Conservation (phyloP, 2,888 invertebrate genomes). For the Embidobia sp. region DNA sequence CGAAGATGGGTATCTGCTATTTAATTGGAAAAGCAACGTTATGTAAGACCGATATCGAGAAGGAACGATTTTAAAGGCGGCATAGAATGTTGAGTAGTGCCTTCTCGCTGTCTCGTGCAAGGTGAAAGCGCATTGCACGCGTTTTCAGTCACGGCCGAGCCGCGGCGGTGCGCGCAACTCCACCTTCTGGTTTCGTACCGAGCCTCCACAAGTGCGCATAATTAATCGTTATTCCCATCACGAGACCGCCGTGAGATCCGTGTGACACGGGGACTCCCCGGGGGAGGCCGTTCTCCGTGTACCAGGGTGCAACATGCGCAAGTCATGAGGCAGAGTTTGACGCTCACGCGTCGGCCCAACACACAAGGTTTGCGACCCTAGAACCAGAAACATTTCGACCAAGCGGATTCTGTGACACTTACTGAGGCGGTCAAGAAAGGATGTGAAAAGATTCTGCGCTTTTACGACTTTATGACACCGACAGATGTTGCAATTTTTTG, state of each 20-base stretch:
- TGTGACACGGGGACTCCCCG: conserved; percentile 17
- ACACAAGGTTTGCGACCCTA: conserved; percentile 77
- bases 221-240: conserved; percentile 29
- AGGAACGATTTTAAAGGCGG: conserved; percentile 57
- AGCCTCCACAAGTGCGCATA: neutral
- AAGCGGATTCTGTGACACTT: neutral
- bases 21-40: conserved; percentile 51
- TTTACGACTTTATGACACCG: neutral
- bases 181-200: conserved; percentile 21
- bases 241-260: conserved; percentile 12
- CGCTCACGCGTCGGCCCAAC: conserved; percentile 77
- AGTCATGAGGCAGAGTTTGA: conserved; percentile 77
- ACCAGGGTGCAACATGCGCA: conserved; percentile 51
- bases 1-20: no score
- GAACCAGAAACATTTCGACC: conserved; percentile 31
- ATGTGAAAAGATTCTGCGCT: neutral
- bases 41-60: conserved; percentile 46
- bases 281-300: conserved; percentile 20
- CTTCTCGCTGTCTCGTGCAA: conserved; percentile 68
- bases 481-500: no score
- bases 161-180: conserved; percentile 72
- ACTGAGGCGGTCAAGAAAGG: neutral
- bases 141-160: conserved; percentile 80
- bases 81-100: conserved; percentile 61
- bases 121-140: conserved; percentile 79